A percentile compares a stretch with the other conserved stretches of the same genome.
Conservation (phyloP, 2,797 vertebrate species). For the Pipistrellus kuhlii region DNA sequence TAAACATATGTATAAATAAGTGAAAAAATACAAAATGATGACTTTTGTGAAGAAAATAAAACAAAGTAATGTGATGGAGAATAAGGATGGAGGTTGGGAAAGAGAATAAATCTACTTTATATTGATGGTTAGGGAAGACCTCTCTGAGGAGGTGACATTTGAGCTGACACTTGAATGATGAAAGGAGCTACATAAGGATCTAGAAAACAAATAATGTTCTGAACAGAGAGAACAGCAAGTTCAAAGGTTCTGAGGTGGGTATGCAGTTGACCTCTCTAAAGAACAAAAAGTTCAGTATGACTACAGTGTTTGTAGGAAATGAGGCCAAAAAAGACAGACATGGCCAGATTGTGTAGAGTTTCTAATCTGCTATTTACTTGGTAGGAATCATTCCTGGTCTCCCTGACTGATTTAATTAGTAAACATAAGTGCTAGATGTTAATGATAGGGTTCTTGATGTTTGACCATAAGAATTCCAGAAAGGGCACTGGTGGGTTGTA, state of each 20-base stretch:
- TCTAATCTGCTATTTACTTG: constrained; percentile 56
- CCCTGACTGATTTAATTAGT: constrained; percentile 56
- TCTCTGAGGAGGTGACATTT: constrained; percentile 19
- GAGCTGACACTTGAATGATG: constrained; percentile 23
- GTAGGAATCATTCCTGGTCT: constrained; percentile 41
- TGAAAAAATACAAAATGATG: background rate
- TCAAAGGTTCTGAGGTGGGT: background rate
- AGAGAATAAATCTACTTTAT: constrained; percentile 33
- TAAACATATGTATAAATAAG: constrained; percentile 28
- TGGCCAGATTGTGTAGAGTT: constrained; percentile 5
- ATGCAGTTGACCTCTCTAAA: constrained; percentile 35
- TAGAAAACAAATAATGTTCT: constrained; percentile 36
- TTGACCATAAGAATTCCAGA: constrained; percentile 41
- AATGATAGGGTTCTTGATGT: constrained; percentile 49
- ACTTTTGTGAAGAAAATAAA: constrained; percentile 51
- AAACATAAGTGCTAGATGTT: constrained; percentile 40
- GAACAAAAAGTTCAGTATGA: constrained; percentile 37
- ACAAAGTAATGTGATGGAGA: background rate
- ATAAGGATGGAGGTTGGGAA: background rate
- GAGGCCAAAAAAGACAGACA: constrained; percentile 30
- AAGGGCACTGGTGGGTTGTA: background rate
- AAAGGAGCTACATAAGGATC: constrained; percentile 5
- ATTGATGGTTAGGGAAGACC: background rate
- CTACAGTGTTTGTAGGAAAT: background rate
- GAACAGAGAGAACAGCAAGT: background rate